Evolutionary conservation across 2,113 vertebrate genomes (phyloP).

Genomic region (Sminthopsis crassicaudata): DNA sequence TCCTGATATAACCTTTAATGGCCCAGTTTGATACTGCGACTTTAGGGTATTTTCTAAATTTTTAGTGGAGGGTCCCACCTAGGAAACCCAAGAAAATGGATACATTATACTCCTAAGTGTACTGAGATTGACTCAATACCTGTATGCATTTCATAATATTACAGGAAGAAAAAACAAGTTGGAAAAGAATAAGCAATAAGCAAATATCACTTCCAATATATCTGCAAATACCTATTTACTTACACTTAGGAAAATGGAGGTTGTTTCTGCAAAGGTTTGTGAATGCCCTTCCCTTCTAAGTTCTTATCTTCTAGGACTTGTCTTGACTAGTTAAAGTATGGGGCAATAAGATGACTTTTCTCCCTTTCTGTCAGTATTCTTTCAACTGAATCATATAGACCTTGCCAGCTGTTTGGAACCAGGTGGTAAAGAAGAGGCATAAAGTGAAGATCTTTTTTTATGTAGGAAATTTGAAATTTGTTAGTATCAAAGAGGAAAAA

Average conservation of each 20-base stretch:
- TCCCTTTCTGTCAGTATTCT: not conserved
- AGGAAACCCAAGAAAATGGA: not conserved
- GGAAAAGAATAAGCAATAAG: not conserved
- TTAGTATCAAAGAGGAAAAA: not conserved
- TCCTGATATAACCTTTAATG: not conserved
- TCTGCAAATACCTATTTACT: not conserved
- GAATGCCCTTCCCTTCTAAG: not conserved
- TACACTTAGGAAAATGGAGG: not conserved
- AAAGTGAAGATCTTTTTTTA: not conserved
- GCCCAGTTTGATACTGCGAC: not conserved
- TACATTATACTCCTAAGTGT: not conserved
- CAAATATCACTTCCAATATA: not conserved
- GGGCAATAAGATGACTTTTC: not conserved
- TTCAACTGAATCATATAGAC: not conserved
- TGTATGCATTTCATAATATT: not conserved
- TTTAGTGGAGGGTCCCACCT: not conserved
- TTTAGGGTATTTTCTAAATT: not conserved
- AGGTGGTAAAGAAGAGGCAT: not conserved
- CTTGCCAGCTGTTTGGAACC: not conserved
- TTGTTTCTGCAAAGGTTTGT: not conserved
- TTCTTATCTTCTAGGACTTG: not conserved
- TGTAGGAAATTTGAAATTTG: not conserved
- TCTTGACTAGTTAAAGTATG: not conserved
- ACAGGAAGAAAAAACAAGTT: not conserved
- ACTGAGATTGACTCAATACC: not conserved